Base-by-base conservation (phyloP, 2,113 vertebrate genomes). In the Ammospiza caudacuta region DNA sequence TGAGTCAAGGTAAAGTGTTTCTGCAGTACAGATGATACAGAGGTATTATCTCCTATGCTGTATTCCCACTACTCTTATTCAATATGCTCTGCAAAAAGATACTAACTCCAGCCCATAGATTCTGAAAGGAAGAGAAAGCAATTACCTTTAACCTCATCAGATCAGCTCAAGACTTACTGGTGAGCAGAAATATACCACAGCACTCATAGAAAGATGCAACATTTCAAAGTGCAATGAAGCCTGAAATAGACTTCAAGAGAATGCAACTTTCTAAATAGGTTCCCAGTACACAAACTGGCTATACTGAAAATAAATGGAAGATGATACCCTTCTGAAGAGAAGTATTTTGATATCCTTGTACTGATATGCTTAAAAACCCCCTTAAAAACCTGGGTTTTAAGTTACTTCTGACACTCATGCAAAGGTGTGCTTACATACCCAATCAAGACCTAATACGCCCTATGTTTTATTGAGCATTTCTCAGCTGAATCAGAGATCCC, bases 81-180 rank as follows among this genome's bases (percentile, higher is more conserved):
- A 61, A 9, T 37, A 64, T 31, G 28, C 15, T 81, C 46, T 83
- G 37, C 20, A 74, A 66, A 73, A 77, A n/a, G 15, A 25, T 44
- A 58, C 7, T 69, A 74, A 95, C 39, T 20, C 59, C 31, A 69
- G 67, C 15, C 11, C 23, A 64, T 3, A 74, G 51, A 51, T 70
- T 83, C 47, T 74, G 33, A 86, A 83, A 86, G 67, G 37, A 80
- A 88, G 58, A 92, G 14, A 85, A 90, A 86, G 13, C 46, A 62
- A 69, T 49, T 69, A 58, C 37, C 28, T 90, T 83, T 39, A 91
- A 90, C 20, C n/a, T 64, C 54, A 79, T 11, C 21, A 66, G 31
- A 80, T 73, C 49, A 77, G 15, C 51, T 78, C n/a, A 68, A 24
- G 57, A 55, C 57, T 75, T 83, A 72, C 17, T 57, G 46, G 18